These are phyloP conservation scores for Notothenia coriiceps DNA, from an alignment of 2,113 vertebrate species.

Conservation along the genomic window DNA sequence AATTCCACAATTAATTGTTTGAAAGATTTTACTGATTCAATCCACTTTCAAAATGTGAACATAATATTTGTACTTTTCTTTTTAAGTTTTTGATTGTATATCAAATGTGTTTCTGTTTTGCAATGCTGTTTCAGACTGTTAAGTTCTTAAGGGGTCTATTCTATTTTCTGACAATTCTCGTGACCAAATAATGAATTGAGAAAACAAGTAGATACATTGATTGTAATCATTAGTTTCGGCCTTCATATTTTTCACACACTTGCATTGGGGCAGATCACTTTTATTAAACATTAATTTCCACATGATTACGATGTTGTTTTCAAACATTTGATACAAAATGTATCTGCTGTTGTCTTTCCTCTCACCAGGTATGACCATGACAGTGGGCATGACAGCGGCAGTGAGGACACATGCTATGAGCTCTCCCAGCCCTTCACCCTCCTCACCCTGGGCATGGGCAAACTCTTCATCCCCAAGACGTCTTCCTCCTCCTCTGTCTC, in stretches of 20 bases:
- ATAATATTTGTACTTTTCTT: neutral
- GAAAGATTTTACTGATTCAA: neutral
- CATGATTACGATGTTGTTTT: neutral
- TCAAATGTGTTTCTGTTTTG: neutral
- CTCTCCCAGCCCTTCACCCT: constrained; percentile 92
- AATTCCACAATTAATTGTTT: neutral
- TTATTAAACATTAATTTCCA: neutral
- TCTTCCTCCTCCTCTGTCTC: constrained; percentile 82
- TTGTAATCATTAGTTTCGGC: neutral
- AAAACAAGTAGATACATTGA: neutral
- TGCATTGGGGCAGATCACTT: neutral
- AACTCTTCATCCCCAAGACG: constrained; percentile 92
- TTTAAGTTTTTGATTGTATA: neutral
- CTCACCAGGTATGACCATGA: constrained; percentile 93
- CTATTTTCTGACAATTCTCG: neutral
- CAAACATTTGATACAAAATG: neutral
- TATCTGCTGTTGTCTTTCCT: neutral
- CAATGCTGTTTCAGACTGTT: too few species aligned
- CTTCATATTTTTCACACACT: neutral
- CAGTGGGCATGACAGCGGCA: constrained; percentile 97
- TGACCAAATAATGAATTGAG: neutral
- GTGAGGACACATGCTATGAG: constrained; percentile 93
- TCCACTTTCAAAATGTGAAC: neutral
- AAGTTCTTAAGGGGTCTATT: too few species aligned
- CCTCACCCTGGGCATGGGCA: constrained; percentile 95